These are phyloP conservation scores for Pempheris klunzingeri DNA, from an alignment of 2,797 vertebrate genomes.

Conservation along the genomic window DNA sequence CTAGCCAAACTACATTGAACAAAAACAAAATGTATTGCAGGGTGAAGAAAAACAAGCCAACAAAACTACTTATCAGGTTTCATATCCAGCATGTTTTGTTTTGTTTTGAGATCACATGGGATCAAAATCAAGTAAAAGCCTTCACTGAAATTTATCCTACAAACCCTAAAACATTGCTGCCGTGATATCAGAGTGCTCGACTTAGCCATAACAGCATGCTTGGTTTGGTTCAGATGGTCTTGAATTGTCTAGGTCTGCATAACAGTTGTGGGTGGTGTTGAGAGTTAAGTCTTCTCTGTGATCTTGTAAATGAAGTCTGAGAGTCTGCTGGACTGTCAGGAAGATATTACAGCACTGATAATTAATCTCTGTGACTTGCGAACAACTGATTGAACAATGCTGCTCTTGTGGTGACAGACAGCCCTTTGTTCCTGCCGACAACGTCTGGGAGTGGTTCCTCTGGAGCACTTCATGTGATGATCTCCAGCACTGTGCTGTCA, in stretches of 20 bases:
- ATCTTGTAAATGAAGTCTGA: constrained; percentile 13
- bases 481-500: constrained; percentile 24
- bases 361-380: constrained; percentile 61
- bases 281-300: constrained; percentile 5
- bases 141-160: not conserved
- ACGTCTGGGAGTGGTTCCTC: constrained; percentile 37
- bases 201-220: not conserved
- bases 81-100: constrained; percentile 3
- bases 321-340: constrained; percentile 29
- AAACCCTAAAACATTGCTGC: not conserved
- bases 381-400: constrained; percentile 56
- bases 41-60: not conserved
- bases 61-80: not conserved
- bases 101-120: not conserved
- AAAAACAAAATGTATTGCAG: not conserved
- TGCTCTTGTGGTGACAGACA: constrained; percentile 47
- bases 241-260: too few species aligned
- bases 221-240: not conserved
- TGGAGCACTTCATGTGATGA: constrained; percentile 43
- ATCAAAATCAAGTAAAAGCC: not conserved
- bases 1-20: not conserved
- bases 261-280: too few species aligned
- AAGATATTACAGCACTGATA: constrained; percentile 48
- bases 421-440: constrained; percentile 47
- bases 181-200: not conserved